A percentile compares a stretch with the other conserved stretches of the same genome.
Conservation (phyloP, 2,797 vertebrate species). For the Microctenopoma steveboyesi region DNA sequence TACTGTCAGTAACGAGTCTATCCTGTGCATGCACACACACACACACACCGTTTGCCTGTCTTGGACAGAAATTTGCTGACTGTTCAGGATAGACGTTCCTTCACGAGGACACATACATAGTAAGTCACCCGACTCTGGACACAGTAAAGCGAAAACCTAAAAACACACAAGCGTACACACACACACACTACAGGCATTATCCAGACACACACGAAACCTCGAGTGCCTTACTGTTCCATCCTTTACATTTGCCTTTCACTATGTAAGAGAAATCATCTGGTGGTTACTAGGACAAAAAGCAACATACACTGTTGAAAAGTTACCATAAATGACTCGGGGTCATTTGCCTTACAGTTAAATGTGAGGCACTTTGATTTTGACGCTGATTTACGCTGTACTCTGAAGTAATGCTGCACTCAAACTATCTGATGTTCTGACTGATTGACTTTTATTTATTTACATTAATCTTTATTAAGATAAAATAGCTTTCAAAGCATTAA, state of each 20-base stretch:
- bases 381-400: not conserved
- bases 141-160: not conserved
- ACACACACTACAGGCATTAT: conserved; percentile 46
- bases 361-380: not conserved
- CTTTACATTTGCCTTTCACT: conserved; percentile 29
- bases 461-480: not conserved
- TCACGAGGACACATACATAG: conserved; percentile 5
- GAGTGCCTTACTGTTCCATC: conserved; percentile 32
- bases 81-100: conserved; percentile 40
- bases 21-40: too few relatives aligned
- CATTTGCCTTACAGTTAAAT: conserved; percentile 8
- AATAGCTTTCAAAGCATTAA: not conserved
- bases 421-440: not conserved
- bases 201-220: conserved; percentile 50
- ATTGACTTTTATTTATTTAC: not conserved
- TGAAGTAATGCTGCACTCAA: not conserved
- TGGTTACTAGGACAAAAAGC: conserved; percentile 35
- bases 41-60: conserved; percentile 22
- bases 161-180: not conserved
- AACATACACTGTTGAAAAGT: conserved; percentile 12
- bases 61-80: conserved; percentile 63
- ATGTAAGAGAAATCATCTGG: conserved; percentile 15
- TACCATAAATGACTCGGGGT: conserved; percentile 13
- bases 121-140: conserved; percentile 1
- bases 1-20: too few relatives aligned